Conservation (phyloP, 92 coral and sea anemone species). For the Anthopleura xanthogrammica region DNA sequence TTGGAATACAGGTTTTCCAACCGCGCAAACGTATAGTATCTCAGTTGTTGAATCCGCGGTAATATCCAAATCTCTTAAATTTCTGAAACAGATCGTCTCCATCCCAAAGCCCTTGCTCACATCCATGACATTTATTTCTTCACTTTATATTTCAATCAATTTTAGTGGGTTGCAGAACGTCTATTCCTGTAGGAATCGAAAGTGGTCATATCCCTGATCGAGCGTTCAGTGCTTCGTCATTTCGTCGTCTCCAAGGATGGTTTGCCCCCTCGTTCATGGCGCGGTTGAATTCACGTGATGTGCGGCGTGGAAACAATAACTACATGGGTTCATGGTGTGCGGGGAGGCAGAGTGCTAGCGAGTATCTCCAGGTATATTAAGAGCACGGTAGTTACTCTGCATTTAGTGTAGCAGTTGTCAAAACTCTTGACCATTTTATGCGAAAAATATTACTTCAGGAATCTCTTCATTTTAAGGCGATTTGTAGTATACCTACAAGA, state of each 20-base stretch:
- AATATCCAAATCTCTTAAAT: no score
- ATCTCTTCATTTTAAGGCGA: no score
- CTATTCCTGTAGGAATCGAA: slow-evolving; percentile 36
- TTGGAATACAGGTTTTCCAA: no score
- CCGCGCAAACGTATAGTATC: no score
- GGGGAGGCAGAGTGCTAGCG: slow-evolving; percentile 5
- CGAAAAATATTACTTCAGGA: no score
- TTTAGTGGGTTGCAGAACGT: slow-evolving; percentile 26
- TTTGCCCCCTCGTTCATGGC: slow-evolving; percentile 32
- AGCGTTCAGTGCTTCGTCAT: slow-evolving; percentile 37
- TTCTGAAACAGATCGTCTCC: no score
- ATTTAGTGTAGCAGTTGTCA: not conserved
- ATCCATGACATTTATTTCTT: not conserved
- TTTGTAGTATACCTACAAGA: no score
- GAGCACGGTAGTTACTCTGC: not conserved
- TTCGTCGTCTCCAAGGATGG: slow-evolving; percentile 15
- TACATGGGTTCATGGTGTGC: slow-evolving; percentile 45
- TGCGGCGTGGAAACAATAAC: not conserved
- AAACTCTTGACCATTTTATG: no score
- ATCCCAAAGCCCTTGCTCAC: not conserved
- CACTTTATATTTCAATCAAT: not conserved
- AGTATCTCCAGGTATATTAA: slow-evolving; percentile 28
- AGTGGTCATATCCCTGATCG: slow-evolving; percentile 41
- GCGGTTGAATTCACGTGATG: slow-evolving; percentile 21
- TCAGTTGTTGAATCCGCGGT: no score